Conservation (phyloP, 2,113 vertebrate species). For the Orycteropus afer region DNA sequence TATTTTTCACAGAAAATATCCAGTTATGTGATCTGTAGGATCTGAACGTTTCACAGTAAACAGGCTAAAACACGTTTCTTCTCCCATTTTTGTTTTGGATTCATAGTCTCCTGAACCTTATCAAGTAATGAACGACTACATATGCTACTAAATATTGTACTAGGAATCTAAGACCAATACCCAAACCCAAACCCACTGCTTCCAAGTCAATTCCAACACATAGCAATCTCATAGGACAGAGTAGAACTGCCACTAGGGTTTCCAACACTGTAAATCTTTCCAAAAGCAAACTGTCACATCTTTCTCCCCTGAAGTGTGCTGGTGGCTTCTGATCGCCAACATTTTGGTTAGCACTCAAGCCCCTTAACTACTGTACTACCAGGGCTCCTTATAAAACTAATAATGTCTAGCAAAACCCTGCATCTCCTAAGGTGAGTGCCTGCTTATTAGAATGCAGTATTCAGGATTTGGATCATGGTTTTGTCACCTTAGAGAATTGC, state of each 20-base stretch:
- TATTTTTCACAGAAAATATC: neutral
- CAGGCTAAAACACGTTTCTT: conserved; percentile 41
- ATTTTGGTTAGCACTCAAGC: neutral
- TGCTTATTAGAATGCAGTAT: conserved; percentile 16
- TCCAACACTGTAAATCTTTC: neutral
- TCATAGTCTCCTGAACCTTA: neutral
- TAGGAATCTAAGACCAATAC: conserved; percentile 25
- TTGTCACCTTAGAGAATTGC: neutral
- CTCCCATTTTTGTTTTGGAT: neutral
- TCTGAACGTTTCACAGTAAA: neutral
- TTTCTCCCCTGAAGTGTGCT: neutral
- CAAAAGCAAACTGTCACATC: neutral
- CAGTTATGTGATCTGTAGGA: neutral
- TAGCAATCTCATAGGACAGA: no score
- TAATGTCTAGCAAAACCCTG: neutral
- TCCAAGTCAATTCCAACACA: no score
- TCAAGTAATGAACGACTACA: conserved; percentile 41
- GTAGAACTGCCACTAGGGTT: neutral
- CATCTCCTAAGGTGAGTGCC: conserved; percentile 5
- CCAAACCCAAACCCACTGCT: no score
- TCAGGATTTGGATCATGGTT: neutral
- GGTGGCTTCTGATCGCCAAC: neutral
- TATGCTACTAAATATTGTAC: conserved; percentile 36
- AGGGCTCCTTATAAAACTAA: neutral
- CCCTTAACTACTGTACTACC: neutral